These are phyloP conservation scores for Aricia agestis DNA, from an alignment of 1,140 invertebrate species.

Conservation along the genomic window DNA sequence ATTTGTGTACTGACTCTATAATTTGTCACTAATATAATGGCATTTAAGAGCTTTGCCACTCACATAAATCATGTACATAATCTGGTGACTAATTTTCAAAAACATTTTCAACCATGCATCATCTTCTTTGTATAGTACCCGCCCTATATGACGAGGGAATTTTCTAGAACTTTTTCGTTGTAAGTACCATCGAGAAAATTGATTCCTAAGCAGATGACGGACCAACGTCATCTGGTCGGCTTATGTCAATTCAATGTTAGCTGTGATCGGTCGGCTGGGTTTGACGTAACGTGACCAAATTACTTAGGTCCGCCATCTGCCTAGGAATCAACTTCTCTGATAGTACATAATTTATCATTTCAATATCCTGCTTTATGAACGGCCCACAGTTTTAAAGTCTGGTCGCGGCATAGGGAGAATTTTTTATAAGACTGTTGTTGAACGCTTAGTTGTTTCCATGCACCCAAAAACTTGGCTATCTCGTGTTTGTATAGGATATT, in stretches of 20 bases:
- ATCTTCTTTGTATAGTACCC: slow-evolving; percentile 13
- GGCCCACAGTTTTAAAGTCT: not conserved
- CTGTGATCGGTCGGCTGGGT: too few relatives aligned
- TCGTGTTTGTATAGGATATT: too few relatives aligned
- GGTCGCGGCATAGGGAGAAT: too few relatives aligned
- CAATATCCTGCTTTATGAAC: not conserved
- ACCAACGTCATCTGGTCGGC: too few relatives aligned
- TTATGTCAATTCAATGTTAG: too few relatives aligned
- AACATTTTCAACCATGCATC: not conserved
- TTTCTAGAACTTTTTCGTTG: slow-evolving; percentile 5
- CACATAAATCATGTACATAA: slow-evolving; percentile 10
- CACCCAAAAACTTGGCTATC: too few relatives aligned
- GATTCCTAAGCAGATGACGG: too few relatives aligned
- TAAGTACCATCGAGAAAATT: too few relatives aligned
- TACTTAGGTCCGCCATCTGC: too few relatives aligned
- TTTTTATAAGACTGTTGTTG: not conserved
- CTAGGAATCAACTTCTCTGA: too few relatives aligned
- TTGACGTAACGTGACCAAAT: too few relatives aligned
- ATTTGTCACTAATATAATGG: slow-evolving; percentile 39
- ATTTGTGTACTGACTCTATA: not conserved
- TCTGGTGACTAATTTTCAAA: slow-evolving; percentile 17
- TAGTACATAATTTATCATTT: slow-evolving; percentile 10
- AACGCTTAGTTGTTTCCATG: not conserved
- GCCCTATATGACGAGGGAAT: slow-evolving; percentile 2
- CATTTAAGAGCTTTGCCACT: slow-evolving; percentile 19